Conservation (phyloP, 2,797 vertebrate species). For the Rhabdophis nuchalis region DNA sequence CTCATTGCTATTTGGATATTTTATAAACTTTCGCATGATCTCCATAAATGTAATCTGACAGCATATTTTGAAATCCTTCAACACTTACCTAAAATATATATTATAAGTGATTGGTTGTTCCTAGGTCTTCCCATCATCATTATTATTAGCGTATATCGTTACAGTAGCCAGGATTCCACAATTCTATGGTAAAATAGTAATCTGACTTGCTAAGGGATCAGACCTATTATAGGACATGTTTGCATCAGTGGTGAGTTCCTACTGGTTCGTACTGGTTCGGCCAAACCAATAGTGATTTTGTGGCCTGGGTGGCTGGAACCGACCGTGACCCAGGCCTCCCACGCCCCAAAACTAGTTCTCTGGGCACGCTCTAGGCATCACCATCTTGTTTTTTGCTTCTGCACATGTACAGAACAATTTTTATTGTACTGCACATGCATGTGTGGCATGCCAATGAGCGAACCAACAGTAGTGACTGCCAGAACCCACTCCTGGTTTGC, state of each 20-base stretch:
- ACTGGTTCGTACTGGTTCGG: too few relatives aligned
- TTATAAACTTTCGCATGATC: neutral
- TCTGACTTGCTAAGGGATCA: neutral
- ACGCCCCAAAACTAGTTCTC: too few relatives aligned
- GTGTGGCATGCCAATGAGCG: too few relatives aligned
- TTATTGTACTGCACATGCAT: too few relatives aligned
- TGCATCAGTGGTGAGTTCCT: neutral
- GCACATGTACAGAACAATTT: too few relatives aligned
- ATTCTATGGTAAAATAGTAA: neutral
- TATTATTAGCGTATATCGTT: neutral
- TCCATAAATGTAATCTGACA: neutral
- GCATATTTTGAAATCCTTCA: neutral
- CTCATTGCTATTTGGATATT: neutral
- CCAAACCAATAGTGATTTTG: too few relatives aligned
- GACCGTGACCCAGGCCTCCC: too few relatives aligned
- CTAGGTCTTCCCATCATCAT: neutral
- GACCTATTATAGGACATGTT: neutral
- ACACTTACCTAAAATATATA: neutral
- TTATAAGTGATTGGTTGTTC: neutral
- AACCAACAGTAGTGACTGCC: too few relatives aligned
- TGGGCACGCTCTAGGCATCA: too few relatives aligned
- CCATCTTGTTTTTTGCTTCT: too few relatives aligned
- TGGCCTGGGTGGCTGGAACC: too few relatives aligned
- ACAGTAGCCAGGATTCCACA: neutral
- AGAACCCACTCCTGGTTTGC: neutral